Evolutionary conservation across 2,797 vertebrate genomes (phyloP).

Genomic region (Scolopax rusticola): DNA sequence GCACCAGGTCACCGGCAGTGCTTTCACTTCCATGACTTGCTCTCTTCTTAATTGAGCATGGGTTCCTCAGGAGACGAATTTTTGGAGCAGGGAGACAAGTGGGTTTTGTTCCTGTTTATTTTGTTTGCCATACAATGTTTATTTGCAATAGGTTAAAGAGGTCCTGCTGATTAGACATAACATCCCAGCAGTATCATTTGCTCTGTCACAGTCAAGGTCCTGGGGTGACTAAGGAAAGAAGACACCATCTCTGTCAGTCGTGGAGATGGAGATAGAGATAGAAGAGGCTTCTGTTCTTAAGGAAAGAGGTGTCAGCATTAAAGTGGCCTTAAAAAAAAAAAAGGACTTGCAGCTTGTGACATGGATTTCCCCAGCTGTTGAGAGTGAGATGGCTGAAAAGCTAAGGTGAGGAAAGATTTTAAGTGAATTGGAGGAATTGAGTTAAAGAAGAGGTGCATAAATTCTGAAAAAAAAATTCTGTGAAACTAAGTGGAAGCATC

Average conservation of each 20-base stretch:
- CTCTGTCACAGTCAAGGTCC: not conserved
- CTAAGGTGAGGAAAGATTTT: not conserved
- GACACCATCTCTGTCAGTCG: not conserved
- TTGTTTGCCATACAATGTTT: not conserved
- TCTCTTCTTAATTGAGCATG: not conserved
- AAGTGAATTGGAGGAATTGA: not conserved
- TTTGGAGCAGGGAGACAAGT: not conserved
- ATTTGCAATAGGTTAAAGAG: not conserved
- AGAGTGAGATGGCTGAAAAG: not conserved
- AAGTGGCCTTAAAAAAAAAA: not conserved
- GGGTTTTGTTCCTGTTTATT: not conserved
- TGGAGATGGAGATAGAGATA: not conserved
- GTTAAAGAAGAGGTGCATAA: not conserved
- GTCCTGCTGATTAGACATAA: not conserved
- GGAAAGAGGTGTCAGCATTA: not conserved
- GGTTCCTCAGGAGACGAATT: not conserved
- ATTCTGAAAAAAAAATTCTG: not conserved
- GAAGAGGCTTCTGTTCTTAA: not conserved
- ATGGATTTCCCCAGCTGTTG: not conserved
- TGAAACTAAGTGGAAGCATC: not conserved
- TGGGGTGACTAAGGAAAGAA: not conserved
- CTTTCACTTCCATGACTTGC: accelerated
- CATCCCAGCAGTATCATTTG: not conserved
- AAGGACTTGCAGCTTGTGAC: not conserved
- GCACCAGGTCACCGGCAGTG: not conserved